phyloP scores from a whole-genome alignment of 2,797 vertebrate genomes.

The Phoxinus dragarum region DNA sequence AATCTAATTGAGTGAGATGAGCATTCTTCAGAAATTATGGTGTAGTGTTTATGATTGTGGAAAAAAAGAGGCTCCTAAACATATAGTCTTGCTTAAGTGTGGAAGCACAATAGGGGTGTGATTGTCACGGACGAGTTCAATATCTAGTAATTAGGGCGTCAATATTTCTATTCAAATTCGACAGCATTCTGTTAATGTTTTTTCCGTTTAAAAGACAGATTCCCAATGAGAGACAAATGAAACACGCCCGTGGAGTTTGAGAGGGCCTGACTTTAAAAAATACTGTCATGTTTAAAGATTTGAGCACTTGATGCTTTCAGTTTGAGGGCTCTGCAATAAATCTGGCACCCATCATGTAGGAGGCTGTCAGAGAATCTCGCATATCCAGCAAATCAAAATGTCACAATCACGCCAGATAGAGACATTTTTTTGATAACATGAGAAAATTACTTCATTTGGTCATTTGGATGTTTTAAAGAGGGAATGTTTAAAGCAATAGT shows the following conservation, averaged over 20 bases:
- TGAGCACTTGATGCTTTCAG: neutral
- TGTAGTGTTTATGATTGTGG: neutral
- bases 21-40: constrained; percentile 6
- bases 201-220: constrained; percentile 7
- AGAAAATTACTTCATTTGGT: neutral
- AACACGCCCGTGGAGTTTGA: neutral
- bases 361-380: constrained; percentile 46
- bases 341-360: constrained; percentile 46
- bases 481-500: constrained; percentile 14
- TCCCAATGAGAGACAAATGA: constrained; percentile 3
- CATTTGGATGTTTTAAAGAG: constrained; percentile 10
- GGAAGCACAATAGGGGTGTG: constrained; percentile 1
- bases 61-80: neutral
- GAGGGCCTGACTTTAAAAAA: neutral
- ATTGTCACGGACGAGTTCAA: constrained; percentile 25
- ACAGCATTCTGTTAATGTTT: constrained; percentile 19
- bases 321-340: constrained; percentile 29
- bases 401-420: constrained; percentile 28
- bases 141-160: constrained; percentile 1
- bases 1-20: neutral
- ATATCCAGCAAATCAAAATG: constrained; percentile 46
- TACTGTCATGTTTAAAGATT: constrained; percentile 11
- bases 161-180: constrained; percentile 16
- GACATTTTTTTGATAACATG: neutral
- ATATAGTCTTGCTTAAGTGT: constrained; percentile 17